These are phyloP conservation scores for Pseudochaenichthys georgianus DNA, from an alignment of 2,797 vertebrate species.

Conservation along the genomic window DNA sequence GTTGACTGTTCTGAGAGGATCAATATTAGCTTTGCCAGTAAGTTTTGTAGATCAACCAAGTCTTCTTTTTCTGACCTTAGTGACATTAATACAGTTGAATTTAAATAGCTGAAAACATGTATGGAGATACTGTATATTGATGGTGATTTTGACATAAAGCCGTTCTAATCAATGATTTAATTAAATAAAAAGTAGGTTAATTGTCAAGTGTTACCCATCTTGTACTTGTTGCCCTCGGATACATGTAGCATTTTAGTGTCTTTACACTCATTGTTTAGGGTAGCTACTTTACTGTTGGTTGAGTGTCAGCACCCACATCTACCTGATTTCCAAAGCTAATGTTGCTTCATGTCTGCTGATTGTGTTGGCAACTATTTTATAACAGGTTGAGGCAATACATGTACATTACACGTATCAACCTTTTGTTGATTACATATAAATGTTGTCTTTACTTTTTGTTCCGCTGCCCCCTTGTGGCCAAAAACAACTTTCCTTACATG, in stretches of 20 bases:
- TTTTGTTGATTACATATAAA: conserved; percentile 1
- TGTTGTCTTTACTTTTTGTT: not conserved
- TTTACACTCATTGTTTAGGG: not conserved
- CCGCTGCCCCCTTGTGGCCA: not conserved
- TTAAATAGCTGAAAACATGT: not conserved
- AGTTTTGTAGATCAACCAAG: conserved; percentile 2
- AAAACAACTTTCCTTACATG: not conserved
- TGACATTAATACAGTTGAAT: conserved; percentile 7
- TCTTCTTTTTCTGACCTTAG: conserved; percentile 8
- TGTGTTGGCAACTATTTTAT: not conserved
- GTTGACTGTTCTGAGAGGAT: conserved; percentile 40
- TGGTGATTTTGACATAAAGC: not conserved
- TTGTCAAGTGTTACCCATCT: too few relatives aligned
- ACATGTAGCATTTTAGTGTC: not conserved
- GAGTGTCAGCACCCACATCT: not conserved
- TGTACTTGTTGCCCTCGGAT: not conserved
- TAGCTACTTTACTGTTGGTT: not conserved
- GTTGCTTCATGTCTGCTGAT: not conserved
- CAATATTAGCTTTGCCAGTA: conserved; percentile 15
- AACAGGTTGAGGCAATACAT: not conserved
- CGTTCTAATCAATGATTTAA: not conserved
- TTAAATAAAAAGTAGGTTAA: too few relatives aligned
- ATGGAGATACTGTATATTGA: not conserved
- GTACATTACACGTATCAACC: not conserved
- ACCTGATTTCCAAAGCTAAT: not conserved